Evolutionary conservation across 1,140 invertebrate species (phyloP).

Genomic region (Lordiphosa stackelbergi): DNA sequence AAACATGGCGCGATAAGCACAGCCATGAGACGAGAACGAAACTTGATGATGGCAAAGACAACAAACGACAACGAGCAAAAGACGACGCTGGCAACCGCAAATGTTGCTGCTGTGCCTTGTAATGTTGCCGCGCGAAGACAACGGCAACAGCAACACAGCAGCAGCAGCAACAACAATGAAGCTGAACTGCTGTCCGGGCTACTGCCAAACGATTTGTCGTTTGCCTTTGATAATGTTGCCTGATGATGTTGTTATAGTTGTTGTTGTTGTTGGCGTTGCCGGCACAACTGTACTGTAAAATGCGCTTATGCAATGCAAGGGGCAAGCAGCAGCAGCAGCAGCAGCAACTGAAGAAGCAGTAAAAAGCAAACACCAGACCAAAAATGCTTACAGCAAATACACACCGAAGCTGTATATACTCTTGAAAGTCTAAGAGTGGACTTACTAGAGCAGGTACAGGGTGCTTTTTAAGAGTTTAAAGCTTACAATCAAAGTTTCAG

Average conservation of each 20-base stretch:
- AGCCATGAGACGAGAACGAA: constrained; percentile 47
- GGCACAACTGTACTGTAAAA: constrained; percentile 47
- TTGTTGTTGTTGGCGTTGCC: constrained; percentile 7
- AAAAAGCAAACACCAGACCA: constrained; percentile 9
- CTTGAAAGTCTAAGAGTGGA: not conserved
- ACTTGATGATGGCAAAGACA: constrained; percentile 37
- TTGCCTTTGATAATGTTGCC: constrained; percentile 48
- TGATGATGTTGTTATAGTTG: constrained; percentile 33
- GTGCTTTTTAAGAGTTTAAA: no score
- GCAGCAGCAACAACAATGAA: constrained; percentile 6
- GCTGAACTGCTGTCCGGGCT: constrained; percentile 15
- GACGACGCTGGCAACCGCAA: constrained; percentile 10
- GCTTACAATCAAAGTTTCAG: no score
- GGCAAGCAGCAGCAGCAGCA: constrained; percentile 11
- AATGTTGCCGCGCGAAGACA: constrained; percentile 12
- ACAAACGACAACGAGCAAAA: constrained; percentile 7
- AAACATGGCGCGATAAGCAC: constrained; percentile 51
- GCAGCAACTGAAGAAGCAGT: constrained; percentile 13
- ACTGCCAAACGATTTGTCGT: constrained; percentile 47
- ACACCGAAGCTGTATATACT: constrained; percentile 2
- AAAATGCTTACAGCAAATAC: not conserved
- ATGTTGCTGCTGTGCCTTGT: constrained; percentile 6
- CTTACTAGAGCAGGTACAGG: no score
- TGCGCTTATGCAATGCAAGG: constrained; percentile 36
- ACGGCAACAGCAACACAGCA: constrained; percentile 18